phyloP scores from a whole-genome alignment of 1,140 invertebrate species.

The Hesperophylax magnus region DNA sequence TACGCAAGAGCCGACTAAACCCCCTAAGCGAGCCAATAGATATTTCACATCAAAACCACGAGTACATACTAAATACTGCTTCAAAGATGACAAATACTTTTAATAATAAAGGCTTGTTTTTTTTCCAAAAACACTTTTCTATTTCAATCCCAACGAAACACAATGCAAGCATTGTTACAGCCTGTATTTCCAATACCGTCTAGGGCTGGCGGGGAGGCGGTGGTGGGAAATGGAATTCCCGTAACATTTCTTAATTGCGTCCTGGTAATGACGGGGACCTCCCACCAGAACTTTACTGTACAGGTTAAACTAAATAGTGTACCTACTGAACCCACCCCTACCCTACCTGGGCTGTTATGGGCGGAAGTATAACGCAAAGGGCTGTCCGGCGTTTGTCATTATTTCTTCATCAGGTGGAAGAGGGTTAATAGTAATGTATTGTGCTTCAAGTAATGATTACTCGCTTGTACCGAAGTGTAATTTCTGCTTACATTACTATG shows the following conservation, averaged over 20 bases:
- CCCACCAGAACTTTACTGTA: slow-evolving; percentile 34
- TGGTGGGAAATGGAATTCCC: slow-evolving; percentile 46
- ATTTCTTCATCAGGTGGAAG: not conserved
- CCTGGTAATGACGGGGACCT: slow-evolving; percentile 52
- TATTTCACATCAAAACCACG: no score
- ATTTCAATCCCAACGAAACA: no score
- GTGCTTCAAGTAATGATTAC: no score
- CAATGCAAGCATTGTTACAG: no score
- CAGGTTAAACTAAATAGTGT: slow-evolving; percentile 51
- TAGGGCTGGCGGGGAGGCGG: not conserved
- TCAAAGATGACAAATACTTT: no score
- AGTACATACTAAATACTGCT: no score
- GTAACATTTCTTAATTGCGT: slow-evolving; percentile 57
- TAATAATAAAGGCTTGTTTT: no score
- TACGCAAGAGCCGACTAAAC: no score
- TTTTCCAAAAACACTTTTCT: no score
- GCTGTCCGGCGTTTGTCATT: slow-evolving; percentile 11
- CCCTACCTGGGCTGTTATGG: not conserved
- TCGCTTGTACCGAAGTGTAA: not conserved
- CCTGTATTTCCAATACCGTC: not conserved
- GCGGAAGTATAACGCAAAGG: slow-evolving; percentile 20
- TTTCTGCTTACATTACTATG: not conserved
- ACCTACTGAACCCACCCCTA: slow-evolving; percentile 10
- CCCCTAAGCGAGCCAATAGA: no score
- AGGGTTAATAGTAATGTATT: no score